Evolutionary conservation across 2,888 invertebrate species (phyloP), one percentile per base, ranked within the genome.

Genomic region (Anorthoa munda): DNA sequence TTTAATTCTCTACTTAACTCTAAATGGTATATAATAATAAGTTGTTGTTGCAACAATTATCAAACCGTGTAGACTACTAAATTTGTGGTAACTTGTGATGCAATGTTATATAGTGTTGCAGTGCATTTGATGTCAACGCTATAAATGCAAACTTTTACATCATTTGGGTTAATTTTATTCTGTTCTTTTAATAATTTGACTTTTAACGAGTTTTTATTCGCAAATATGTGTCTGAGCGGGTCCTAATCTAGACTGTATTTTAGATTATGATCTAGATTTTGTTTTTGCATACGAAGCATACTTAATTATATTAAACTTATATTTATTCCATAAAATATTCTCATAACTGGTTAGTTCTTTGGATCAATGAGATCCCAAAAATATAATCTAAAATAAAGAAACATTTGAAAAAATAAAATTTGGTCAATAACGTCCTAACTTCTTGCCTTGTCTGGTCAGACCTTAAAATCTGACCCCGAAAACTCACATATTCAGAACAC

Each of bases 401-500:
- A 48, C 18, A 12, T n/a, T 51, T 11, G n/a, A 51, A 12, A 51
- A 51, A 51, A 3, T 2, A n/a, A 18, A 55, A 23, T 15, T 15
- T 21, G 18, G 12, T 58, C 31, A 39, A 39, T n/a, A 72, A 5
- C n/a, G 48, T 11, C 50, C 50, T 48, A 12, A 3, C 2, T 5
- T 15, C 4, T 23, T 3, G 1, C 45, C 13, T 53, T 17, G 66
- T 84, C 85, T 84, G 82, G 9, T 15, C 55, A 60, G 66, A 31
- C 50, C 31, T 17, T 69, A 65, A 72, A 75, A 66, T 46, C 15
- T 84, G 89, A 88, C 91, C 90, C 86, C 86, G 78, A 87, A 86
- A 84, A 82, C 82, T 85, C 87, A 23, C 68, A 81, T 64, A 39
- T 72, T 72, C 23, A 45, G 58, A 79, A 74, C 78, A 77, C 60